phyloP scores from a whole-genome alignment of 1,140 invertebrate genomes.

The Euschistus heros region DNA sequence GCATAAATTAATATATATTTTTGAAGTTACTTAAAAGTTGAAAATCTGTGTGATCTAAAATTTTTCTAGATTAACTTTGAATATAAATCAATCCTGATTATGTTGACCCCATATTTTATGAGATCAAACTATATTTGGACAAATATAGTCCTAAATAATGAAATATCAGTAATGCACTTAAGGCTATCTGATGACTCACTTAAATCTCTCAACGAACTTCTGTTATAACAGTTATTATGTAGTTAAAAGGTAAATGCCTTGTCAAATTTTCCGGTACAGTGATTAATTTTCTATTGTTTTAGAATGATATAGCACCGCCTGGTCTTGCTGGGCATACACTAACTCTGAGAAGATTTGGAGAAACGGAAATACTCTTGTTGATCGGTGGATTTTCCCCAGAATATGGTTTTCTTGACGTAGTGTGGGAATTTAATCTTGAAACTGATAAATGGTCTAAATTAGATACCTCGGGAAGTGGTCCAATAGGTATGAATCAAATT shows the following conservation, averaged over 20 bases:
- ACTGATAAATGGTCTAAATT: conserved; percentile 58
- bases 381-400: conserved; percentile 81
- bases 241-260: neutral
- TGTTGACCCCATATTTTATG: too few relatives aligned
- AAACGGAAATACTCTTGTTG: conserved; percentile 58
- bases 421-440: conserved; percentile 74
- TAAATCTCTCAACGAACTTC: too few relatives aligned
- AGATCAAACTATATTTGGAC: too few relatives aligned
- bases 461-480: conserved; percentile 56
- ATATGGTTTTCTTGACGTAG: conserved; percentile 59
- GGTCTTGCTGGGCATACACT: conserved; percentile 78
- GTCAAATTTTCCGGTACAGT: neutral
- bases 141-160: too few relatives aligned
- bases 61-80: too few relatives aligned
- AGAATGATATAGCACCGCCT: conserved; percentile 39
- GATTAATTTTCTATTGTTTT: neutral
- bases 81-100: too few relatives aligned
- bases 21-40: too few relatives aligned
- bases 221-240: neutral
- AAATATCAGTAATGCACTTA: too few relatives aligned
- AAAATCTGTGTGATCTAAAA: too few relatives aligned
- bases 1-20: too few relatives aligned
- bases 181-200: too few relatives aligned
- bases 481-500: conserved; percentile 42
- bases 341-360: conserved; percentile 51